Conservation (phyloP, 2,113 vertebrate genomes). For the Noctilio leporinus region DNA sequence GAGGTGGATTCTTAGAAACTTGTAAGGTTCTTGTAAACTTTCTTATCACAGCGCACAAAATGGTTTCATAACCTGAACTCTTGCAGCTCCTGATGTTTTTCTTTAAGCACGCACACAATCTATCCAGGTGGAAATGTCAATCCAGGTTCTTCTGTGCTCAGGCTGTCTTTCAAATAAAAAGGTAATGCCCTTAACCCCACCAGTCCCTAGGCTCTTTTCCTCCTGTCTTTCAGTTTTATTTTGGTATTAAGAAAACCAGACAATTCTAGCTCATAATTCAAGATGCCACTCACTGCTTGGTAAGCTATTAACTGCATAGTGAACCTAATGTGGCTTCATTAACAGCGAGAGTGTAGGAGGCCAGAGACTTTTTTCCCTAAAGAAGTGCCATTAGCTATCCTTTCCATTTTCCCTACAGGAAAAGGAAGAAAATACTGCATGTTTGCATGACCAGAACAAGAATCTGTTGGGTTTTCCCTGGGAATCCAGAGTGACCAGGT, state of each 20-base stretch:
- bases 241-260: background rate
- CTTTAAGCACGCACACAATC: background rate
- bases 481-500: constrained; percentile 23
- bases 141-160: background rate
- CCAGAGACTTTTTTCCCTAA: background rate
- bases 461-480: background rate
- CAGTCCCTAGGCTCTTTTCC: background rate
- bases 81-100: constrained; percentile 18
- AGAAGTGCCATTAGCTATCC: constrained; percentile 10
- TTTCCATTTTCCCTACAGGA: background rate
- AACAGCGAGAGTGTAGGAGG: background rate
- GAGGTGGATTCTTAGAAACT: constrained; percentile 26
- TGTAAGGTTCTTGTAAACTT: constrained; percentile 32
- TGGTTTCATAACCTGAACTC: constrained; percentile 2
- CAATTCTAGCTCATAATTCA: background rate
- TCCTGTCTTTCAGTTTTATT: constrained; percentile 41
- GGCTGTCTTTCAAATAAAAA: constrained; percentile 1
- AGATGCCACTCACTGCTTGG: background rate
- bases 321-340: constrained; percentile 15
- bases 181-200: background rate
- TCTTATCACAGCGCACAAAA: constrained; percentile 35
- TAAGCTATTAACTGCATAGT: background rate
- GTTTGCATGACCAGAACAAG: background rate
- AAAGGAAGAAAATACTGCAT: background rate
- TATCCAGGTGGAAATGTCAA: constrained; percentile 33